Conservation (phyloP, 2,113 vertebrate genomes). For the Thymallus thymallus region DNA sequence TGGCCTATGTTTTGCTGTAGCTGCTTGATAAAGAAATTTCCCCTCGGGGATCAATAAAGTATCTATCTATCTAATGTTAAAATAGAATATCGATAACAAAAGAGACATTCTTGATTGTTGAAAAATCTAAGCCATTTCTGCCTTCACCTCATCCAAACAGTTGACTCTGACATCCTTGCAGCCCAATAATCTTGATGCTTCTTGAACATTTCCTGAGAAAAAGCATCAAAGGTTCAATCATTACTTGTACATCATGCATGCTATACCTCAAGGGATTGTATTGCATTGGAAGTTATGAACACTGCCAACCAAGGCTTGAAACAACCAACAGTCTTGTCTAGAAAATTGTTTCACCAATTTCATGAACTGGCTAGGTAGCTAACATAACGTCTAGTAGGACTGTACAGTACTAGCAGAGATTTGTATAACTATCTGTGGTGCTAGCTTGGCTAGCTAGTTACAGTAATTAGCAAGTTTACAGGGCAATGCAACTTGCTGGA, state of each 20-base stretch:
- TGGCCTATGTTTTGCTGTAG: too few relatives aligned
- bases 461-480: neutral
- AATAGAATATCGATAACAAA: neutral
- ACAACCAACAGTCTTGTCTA: neutral
- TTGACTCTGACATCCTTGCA: conserved; percentile 94
- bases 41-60: too few relatives aligned
- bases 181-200: conserved; percentile 86
- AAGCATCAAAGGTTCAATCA: neutral
- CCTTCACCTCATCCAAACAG: conserved; percentile 94
- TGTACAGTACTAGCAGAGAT: too few relatives aligned
- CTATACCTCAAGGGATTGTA: too few relatives aligned
- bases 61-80: too few relatives aligned
- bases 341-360: too few relatives aligned
- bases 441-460: neutral
- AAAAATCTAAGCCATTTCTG: neutral
- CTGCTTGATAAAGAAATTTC: too few relatives aligned
- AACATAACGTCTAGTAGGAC: too few relatives aligned
- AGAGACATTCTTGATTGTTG: neutral
- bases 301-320: neutral
- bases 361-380: too few relatives aligned
- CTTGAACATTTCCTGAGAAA: conserved; percentile 84
- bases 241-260: too few relatives aligned
- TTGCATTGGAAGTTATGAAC: too few relatives aligned
- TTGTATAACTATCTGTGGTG: too few relatives aligned
- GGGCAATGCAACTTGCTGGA: neutral